Conservation (phyloP, 2,888 invertebrate species). For the Monopis laevigella region DNA sequence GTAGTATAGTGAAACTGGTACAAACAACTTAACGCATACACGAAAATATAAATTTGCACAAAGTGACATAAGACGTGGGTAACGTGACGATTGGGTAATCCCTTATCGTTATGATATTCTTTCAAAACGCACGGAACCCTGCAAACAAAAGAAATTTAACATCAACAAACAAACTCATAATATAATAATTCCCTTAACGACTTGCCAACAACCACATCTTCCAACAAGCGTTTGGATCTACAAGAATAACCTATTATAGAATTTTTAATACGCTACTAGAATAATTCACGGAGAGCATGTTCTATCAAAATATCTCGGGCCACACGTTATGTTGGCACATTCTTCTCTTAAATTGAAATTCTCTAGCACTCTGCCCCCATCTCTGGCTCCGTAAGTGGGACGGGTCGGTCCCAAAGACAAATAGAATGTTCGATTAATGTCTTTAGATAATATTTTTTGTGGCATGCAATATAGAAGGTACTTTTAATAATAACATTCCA, state of each 20-base stretch:
- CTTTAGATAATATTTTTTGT: conserved; percentile 10
- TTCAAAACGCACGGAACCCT: no score
- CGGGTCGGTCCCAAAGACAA: conserved; percentile 61
- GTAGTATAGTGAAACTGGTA: no score
- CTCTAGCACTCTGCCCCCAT: conserved; percentile 60
- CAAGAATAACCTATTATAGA: conserved; percentile 27
- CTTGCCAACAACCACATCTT: no score
- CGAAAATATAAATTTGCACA: no score
- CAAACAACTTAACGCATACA: no score
- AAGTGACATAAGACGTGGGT: no score
- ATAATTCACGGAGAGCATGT: conserved; percentile 66
- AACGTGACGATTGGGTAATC: no score
- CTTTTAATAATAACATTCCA: conserved; percentile 11
- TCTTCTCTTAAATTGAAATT: conserved; percentile 70
- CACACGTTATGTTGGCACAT: conserved; percentile 68
- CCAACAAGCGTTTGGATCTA: no score
- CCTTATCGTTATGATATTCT: no score
- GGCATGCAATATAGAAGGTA: conserved; percentile 2
- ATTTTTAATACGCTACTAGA: conserved; percentile 45
- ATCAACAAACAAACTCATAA: no score
- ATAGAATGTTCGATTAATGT: conserved; percentile 28
- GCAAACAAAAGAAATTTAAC: no score
- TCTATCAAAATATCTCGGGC: conserved; percentile 68
- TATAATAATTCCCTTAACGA: no score
- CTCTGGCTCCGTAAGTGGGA: conserved; percentile 52